phyloP scores from a whole-genome alignment of 2,113 vertebrate species.

The Sander vitreus region DNA sequence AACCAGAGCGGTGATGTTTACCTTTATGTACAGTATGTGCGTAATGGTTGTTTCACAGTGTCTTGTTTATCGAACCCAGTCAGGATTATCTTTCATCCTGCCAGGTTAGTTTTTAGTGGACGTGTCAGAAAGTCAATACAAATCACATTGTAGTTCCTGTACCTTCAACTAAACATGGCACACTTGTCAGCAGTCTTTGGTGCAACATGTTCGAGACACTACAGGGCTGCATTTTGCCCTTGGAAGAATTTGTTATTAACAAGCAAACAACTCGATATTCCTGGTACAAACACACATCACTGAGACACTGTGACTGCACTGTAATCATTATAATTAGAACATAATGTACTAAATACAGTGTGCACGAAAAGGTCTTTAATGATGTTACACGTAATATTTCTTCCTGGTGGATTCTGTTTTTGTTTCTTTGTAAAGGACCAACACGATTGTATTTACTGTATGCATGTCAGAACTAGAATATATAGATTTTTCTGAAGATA shows the following conservation, averaged over 20 bases:
- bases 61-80: conserved; percentile 14
- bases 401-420: background rate
- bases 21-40: conserved; percentile 8
- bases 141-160: conserved; percentile 17
- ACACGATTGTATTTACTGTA: background rate
- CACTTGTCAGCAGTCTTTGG: conserved; percentile 12
- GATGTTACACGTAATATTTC: no score
- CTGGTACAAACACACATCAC: background rate
- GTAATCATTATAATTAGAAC: conserved; percentile 6
- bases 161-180: conserved; percentile 16
- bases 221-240: background rate
- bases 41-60: background rate
- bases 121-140: conserved; percentile 36
- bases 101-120: conserved; percentile 12
- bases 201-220: background rate
- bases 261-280: background rate
- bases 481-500: background rate
- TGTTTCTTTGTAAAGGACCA: background rate
- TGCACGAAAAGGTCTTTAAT: background rate
- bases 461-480: background rate
- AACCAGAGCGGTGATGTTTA: background rate
- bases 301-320: background rate
- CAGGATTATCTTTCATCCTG: conserved; percentile 11
- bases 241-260: background rate
- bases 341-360: background rate